Percentiles rank a stretch among this genome's conserved stretches.
Evolutionary conservation across 64 coral and sea anemone genomes (phyloP).

Genomic region (Porites lutea): DNA sequence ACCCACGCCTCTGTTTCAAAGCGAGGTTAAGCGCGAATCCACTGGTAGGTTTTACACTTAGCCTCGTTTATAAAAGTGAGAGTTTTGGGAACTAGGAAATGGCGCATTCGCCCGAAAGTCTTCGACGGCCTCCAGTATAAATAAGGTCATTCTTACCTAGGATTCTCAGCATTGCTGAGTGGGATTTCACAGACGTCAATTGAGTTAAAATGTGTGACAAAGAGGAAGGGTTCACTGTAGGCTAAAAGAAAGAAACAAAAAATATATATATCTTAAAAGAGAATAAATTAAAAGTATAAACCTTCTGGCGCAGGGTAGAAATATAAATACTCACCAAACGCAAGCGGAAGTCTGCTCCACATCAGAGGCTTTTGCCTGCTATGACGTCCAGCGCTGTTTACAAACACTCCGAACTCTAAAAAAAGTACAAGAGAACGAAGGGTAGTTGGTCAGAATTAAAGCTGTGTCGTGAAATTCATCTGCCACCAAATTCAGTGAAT

Average conservation of each 20-base stretch:
- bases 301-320: neutral
- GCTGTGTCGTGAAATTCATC: too few species aligned
- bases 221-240: conserved; percentile 93
- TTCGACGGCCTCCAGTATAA: too few species aligned
- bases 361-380: conserved; percentile 90
- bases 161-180: conserved; percentile 4
- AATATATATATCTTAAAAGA: neutral
- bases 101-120: neutral
- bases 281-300: too few species aligned
- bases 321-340: conserved; percentile 79
- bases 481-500: too few species aligned
- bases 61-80: too few species aligned
- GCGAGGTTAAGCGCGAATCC: too few species aligned
- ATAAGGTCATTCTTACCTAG: neutral
- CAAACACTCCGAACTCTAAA: conserved; percentile 95
- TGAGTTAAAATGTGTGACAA: conserved; percentile 98
- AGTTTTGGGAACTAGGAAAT: too few species aligned
- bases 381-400: conserved; percentile 83
- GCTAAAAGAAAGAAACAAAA: conserved; percentile 65
- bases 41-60: too few species aligned
- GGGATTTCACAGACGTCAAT: conserved; percentile 98
- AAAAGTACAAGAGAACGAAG: neutral
- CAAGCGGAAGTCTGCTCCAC: conserved; percentile 96
- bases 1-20: too few species aligned
- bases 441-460: too few species aligned